Evolutionary conservation across 2,888 invertebrate genomes (phyloP), one percentile per base, ranked within the genome.

Genomic region (Hyposoter didymator): DNA sequence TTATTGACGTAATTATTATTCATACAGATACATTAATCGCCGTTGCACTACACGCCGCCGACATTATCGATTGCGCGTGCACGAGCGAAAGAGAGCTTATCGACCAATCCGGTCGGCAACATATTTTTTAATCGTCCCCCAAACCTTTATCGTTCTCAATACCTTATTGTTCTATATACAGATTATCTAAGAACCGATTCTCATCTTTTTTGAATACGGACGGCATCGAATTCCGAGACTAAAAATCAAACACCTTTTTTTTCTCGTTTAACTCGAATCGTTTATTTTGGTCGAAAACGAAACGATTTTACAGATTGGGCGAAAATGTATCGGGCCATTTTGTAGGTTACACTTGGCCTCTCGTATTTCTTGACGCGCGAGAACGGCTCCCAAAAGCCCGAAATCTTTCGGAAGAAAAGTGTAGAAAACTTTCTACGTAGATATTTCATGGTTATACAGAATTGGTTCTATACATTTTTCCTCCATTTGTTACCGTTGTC

Each of bases 81-180:
- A 35, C 66, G 74, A 90, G 89, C 90, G 89, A 91, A 91, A 92
- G 91, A 92, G 92, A 93, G 92, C 91, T 92, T 89, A 76, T 49
- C 90, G 92, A 90, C 90, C 90, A 89, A 80, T 78, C 70, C 87
- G 92, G 91, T 91, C 91, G 90, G 87, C 89, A 89, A 92, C 90
- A 92, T 93, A 92, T 92, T 93, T 93, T 93, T 93, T 92, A 91
- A 93, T 91, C 90, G 89, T 90, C 92, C 91, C 92, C 91, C 90
- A 89, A 89, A 70, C 73, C 88, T 87, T 72, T 72, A 69, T 84
- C 72, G 64, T 78, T 86, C 81, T 74, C 39, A 74, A 76, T 76
- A 72, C 64, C 64, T 67, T 79, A 90, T 90, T 91, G 90, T 90
- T 91, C 90, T 91, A 89, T 88, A 74, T 59, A 73, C 22, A 28